Evolutionary conservation across 2,113 vertebrate species (phyloP), one percentile per base, ranked within the genome.

Genomic region (Sylvietta virens): DNA sequence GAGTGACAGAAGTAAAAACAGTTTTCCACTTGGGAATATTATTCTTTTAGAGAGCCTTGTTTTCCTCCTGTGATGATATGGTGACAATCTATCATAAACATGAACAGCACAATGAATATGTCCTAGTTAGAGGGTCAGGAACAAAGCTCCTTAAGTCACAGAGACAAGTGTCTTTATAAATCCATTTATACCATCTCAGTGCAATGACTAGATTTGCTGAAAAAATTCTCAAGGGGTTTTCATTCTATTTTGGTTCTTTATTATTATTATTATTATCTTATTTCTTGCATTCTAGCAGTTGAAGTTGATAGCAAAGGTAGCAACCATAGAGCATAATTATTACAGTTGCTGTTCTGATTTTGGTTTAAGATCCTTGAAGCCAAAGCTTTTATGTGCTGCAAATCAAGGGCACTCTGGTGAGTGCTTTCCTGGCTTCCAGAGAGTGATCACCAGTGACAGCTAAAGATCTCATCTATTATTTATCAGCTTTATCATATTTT

Each of bases 401-500:
- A 78, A 76, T 72, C 57, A 81, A 64, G 61, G 40, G 16, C 31
- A 53, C n/a, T 86, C 54, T 62, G 48, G 33, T 65, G 74, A 95
- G 64, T 81, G 48, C 71, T 90, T 67, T 86, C 40, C 26, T 88
- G 74, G 56, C 67, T 96, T 90, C 64, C 65, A 64, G 81, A 77
- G 35, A 44, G 13, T 0, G 10, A 78, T 70, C 79, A 86, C 30
- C 37, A 53, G 60, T 88, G 82, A 86, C 93, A 90, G 67, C 37
- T 86, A 33, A 72, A 90, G 79, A 90, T 81, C 39, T 54, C 33
- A 84, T 90, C 37, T 81, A 81, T 83, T 95, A 86, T 92, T 90
- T 92, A 71, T 67, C 79, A 90, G 24, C 20, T 88, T 96, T 74
- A 81, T 82, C 26, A 33, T 35, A 85, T 91, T 95, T 73, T 88